Percentiles rank a stretch among this genome's conserved stretches.
Evolutionary conservation across 2,888 invertebrate genomes (phyloP).

Genomic region (Orthonychiurus folsomi): DNA sequence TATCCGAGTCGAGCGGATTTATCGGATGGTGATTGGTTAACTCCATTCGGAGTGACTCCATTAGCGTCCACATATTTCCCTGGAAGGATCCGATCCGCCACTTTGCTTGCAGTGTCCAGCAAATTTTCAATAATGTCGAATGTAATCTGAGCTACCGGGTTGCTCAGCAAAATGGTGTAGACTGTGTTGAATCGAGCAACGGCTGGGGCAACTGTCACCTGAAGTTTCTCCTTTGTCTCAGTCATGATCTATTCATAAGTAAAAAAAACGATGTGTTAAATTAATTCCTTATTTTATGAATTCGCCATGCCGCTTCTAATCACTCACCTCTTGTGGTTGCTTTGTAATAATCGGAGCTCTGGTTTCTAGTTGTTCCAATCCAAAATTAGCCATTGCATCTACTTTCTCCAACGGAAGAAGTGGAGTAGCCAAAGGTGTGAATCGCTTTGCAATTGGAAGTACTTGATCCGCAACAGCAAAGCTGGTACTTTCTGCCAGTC

Average conservation of each 20-base stretch:
- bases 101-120: conserved; percentile 17
- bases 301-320: too few relatives aligned
- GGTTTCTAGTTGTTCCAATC: conserved; percentile 26
- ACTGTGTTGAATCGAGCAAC: conserved; percentile 18
- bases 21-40: conserved; percentile 10
- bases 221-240: conserved; percentile 23
- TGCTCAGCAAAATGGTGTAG: conserved; percentile 22
- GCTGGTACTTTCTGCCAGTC: conserved; percentile 20
- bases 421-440: conserved; percentile 20
- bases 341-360: conserved; percentile 31
- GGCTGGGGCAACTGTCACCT: conserved; percentile 19
- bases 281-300: too few relatives aligned
- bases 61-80: conserved; percentile 10
- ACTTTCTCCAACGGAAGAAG: conserved; percentile 21
- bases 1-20: conserved; percentile 22
- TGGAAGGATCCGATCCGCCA: conserved; percentile 31
- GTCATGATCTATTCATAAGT: conserved; percentile 19
- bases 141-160: conserved; percentile 23
- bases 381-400: conserved; percentile 29
- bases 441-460: conserved; percentile 24
- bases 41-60: conserved; percentile 11
- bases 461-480: conserved; percentile 17
- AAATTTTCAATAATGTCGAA: conserved; percentile 28
- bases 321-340: conserved; percentile 32
- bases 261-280: conserved; percentile 2